Evolutionary conservation across 2,797 vertebrate species (phyloP), one percentile per base, ranked within the genome.

Genomic region (Acanthurus tractus): DNA sequence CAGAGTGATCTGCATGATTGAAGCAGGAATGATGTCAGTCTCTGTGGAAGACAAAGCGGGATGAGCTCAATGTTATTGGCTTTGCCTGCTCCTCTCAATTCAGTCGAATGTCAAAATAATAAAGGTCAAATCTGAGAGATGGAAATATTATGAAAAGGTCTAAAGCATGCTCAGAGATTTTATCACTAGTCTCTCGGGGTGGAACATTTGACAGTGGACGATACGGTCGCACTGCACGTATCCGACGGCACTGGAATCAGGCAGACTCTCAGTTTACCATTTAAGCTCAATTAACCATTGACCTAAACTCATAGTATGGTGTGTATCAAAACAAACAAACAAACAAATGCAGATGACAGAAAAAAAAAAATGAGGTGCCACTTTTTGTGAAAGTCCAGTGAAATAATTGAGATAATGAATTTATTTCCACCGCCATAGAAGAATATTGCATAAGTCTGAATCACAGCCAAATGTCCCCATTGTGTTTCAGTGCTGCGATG

Each of bases 71-170:
- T 78, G 69, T 87, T 87, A 91, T 87, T 86, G 82, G 76, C 82
- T 69, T 67, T 65, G 52, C 62, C 82, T 72, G 88, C 70, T 85
- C 62, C 72, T 79, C 80, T 88, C 82, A 74, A 79, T 88, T 82
- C 86, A 88, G 79, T 77, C 49, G 53, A 84, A 82, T 92, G 89
- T 89, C 93, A 93, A 93, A 93, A 92, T 90, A 92, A 88, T 78
- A 93, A 94, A 95, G 93, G 93, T 95, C 92, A 92, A 87, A 86
- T 79, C 69, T 84, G 88, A 93, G 82, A 77, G 89, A 94, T 92
- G 89, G 90, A 90, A 89, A 92, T 90, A 86, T 89, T 89, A 87
- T 83, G 86, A 92, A 90, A 88, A 91, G 89, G 88, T 92, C 88
- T 84, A 76, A 89, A 82, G 71, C 84, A 86, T 85, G 74, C 71